Conservation (phyloP, 2,888 invertebrate genomes). For the Emmelina monodactyla region DNA sequence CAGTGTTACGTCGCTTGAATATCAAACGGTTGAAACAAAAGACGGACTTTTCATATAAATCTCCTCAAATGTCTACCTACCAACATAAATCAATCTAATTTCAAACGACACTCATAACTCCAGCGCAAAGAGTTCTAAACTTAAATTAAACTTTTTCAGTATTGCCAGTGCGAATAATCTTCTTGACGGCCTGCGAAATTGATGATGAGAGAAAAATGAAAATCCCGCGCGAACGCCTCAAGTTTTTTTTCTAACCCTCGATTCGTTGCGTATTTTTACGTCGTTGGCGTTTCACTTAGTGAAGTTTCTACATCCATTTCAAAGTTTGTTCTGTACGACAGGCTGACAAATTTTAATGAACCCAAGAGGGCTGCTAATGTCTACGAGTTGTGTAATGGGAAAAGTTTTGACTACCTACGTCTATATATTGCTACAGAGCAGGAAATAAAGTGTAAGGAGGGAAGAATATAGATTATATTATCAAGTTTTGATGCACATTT, state of each 20-base stretch:
- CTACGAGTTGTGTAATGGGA: slow-evolving; percentile 57
- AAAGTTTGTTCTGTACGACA: slow-evolving; percentile 57
- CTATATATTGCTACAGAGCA: too few species aligned
- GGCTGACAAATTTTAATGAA: slow-evolving; percentile 67
- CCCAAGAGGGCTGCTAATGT: slow-evolving; percentile 62
- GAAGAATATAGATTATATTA: too few species aligned
- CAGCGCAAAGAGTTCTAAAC: too few species aligned
- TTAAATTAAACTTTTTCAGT: slow-evolving; percentile 65
- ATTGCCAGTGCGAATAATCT: slow-evolving; percentile 64
- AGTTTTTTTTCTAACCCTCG: too few species aligned
- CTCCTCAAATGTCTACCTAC: neutral
- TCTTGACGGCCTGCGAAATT: slow-evolving; percentile 63
- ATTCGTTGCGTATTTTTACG: slow-evolving; percentile 44
- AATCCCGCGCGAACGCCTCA: too few species aligned
- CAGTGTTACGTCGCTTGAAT: too few species aligned
- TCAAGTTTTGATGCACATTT: too few species aligned
- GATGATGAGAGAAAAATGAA: slow-evolving; percentile 57
- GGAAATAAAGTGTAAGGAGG: too few species aligned
- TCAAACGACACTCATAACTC: slow-evolving; percentile 46
- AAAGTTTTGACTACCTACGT: too few species aligned
- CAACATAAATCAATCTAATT: slow-evolving; percentile 60
- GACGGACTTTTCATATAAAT: too few species aligned
- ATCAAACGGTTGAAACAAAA: too few species aligned
- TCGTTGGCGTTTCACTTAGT: slow-evolving; percentile 62
- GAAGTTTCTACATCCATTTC: slow-evolving; percentile 63